These are phyloP conservation scores for Molanna angustata DNA, from an alignment of 2,888 invertebrate genomes.

Conservation along the genomic window DNA sequence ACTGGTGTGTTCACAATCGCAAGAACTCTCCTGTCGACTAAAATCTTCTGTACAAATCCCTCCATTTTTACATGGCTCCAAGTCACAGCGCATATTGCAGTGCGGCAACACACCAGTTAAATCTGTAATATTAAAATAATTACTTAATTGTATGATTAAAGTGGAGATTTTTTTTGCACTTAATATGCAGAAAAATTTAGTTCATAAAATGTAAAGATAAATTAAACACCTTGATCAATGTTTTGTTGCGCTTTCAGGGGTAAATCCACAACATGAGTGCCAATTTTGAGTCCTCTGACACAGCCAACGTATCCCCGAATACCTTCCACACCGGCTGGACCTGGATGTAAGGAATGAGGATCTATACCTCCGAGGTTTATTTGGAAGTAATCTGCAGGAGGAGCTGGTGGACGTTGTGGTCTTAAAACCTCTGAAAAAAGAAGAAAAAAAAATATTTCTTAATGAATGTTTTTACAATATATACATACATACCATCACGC, in stretches of 20 bases:
- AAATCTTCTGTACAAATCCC: slow-evolving; percentile 89
- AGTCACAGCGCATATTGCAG: slow-evolving; percentile 88
- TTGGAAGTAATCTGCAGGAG: slow-evolving; percentile 87
- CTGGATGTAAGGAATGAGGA: slow-evolving; percentile 63
- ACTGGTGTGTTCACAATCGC: slow-evolving; percentile 86
- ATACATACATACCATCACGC: no score
- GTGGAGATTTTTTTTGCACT: no score
- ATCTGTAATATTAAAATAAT: slow-evolving; percentile 40
- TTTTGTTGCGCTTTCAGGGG: slow-evolving; percentile 67
- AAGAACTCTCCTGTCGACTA: slow-evolving; percentile 78
- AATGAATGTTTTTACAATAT: no score
- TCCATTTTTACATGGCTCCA: slow-evolving; percentile 82
- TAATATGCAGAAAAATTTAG: no score
- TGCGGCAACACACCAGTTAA: slow-evolving; percentile 70
- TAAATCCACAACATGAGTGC: slow-evolving; percentile 74
- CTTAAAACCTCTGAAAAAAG: slow-evolving; percentile 72
- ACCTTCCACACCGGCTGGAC: slow-evolving; percentile 43
- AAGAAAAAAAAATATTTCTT: slow-evolving; percentile 30
- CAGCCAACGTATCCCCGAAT: slow-evolving; percentile 81
- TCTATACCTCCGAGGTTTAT: slow-evolving; percentile 85
- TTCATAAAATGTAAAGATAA: no score
- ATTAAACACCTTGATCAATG: slow-evolving; percentile 68
- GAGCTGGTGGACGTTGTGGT: slow-evolving; percentile 84
- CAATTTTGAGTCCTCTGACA: slow-evolving; percentile 83
- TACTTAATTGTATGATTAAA: not conserved